Base-by-base conservation (phyloP, 2,113 vertebrate species). In the Tenebrosternarchus preto region DNA sequence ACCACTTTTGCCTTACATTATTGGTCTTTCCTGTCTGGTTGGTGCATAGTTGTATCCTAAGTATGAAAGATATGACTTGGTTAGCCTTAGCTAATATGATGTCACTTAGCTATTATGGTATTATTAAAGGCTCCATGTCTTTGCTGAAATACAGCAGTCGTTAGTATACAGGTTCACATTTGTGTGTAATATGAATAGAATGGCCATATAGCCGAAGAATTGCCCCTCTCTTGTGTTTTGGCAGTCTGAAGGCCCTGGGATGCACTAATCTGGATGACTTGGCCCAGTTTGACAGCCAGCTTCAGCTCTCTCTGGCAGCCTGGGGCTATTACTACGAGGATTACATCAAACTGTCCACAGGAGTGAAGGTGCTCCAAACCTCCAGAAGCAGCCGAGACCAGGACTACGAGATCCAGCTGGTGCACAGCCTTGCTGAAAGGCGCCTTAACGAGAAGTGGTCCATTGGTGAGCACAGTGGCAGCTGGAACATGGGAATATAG, bases 381-480 rank as follows among this genome's bases (percentile, higher is more conserved):
- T 92, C 92, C 33, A 90, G 90, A 81, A 88, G 88, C 66, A 92
- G 87, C 76, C 88, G 92, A 19, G 92, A 93, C 87, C 91, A 92
- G 83, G 92, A 93, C 83, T 94, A 93, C 92, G 92, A 94, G 86
- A 90, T 93, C 78, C 89, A 90, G 86, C 90, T 94, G 81, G 93
- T 93, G 39, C 90, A 92, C 87, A 93, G 90, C 86, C 92, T 94
- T 61, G 90, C 93, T 68, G 88, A 91, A 80, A 91, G 93, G 86
- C 91, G 90, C 75, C 89, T 94, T 87, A 92, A 92, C 92, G 92
- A 94, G 83, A 94, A 93, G 93, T 94, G 93, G 93, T 92, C 93
- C 22, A 60, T 92, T 75, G 92, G 93, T 94, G 81, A 91, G 92
- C 79, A 56, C 63, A 56, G 59, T 64, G 22, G 1, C 25, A 24